Evolutionary conservation across 2,113 vertebrate genomes (phyloP), one percentile per base, ranked within the genome.

Genomic region (Erythrocebus patas): DNA sequence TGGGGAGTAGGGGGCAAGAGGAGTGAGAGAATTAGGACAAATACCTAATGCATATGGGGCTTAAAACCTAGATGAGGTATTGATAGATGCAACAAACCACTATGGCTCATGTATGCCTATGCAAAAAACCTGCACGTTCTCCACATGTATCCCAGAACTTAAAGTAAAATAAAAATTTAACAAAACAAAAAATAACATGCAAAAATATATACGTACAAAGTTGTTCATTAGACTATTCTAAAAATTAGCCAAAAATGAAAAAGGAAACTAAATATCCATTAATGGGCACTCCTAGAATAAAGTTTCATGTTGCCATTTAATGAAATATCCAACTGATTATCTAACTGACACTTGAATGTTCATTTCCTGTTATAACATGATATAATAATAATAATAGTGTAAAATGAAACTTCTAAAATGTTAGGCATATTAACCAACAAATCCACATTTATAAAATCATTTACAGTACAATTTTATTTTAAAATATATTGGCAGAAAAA

Each of bases 341-440:
- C 2, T 17, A 92, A 52, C 2, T 72, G 8, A 52, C 30, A 43
- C 11, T 27, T 75, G 43, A 96, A 52, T 76, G 35, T 48, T 70
- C 30, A 64, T 89, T 80, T 64, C 70, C 32, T 82, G 8, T 93
- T 93, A 27, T 72, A 55, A 55, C 17, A 73, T 30, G 1, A 48
- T 70, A 43, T 68, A 68, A 25, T 14, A 86, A 89, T 50, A 59
- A 18, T 52, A 57, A 61, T 30, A 79, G 3, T 59, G 76, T 45
- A 40, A 57, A 92, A 22, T 45, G 9, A 95, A 93, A 91, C 93
- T 85, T 25, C 4, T 90, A 89, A 80, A 95, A 93, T 87, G 10
- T 92, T 91, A 81, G 87, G 90, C 14, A 66, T 48, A 25, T 30
- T 45, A 52, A 75, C n/a, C 82, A 7, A 59, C 83, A 91, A 86